A percentile compares a stretch with the other conserved stretches of the same genome.
Evolutionary conservation across 2,113 vertebrate genomes (phyloP).

Genomic region (Peromyscus californicus): DNA sequence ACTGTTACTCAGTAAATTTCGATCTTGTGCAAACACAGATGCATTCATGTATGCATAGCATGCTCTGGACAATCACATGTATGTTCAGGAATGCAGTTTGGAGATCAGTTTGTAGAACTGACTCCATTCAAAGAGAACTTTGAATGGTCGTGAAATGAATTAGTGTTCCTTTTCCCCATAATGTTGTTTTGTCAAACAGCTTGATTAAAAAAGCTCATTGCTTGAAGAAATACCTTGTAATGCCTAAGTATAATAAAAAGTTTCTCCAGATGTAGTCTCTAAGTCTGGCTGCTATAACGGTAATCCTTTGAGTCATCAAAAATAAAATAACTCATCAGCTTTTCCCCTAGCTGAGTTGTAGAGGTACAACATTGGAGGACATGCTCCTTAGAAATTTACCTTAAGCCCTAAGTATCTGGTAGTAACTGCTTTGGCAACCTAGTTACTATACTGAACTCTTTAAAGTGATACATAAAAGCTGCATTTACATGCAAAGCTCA

Average conservation of each 20-base stretch:
- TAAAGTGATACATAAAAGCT: not conserved
- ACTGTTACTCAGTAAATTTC: not conserved
- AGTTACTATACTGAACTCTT: not conserved
- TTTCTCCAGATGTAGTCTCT: not conserved
- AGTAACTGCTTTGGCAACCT: not conserved
- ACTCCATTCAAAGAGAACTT: not conserved
- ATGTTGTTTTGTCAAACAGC: not conserved
- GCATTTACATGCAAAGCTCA: not conserved
- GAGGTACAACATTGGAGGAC: not conserved
- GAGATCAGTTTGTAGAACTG: conserved; percentile 43
- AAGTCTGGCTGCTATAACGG: not conserved
- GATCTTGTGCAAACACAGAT: not conserved
- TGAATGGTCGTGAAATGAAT: not conserved
- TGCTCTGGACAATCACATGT: not conserved
- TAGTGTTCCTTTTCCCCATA: not conserved
- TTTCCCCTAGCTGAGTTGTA: not conserved
- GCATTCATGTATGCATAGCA: not conserved
- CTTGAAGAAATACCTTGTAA: not conserved
- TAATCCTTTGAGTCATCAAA: not conserved
- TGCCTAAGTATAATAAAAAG: not conserved
- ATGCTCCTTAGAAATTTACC: not conserved
- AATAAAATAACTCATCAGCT: not conserved
- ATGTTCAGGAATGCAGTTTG: not conserved
- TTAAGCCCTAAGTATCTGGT: not conserved
- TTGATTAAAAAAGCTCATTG: conserved; percentile 6